A percentile compares a stretch with the other conserved stretches of the same genome.
Conservation (phyloP, 2,888 invertebrate genomes). For the Bembecia ichneumoniformis region DNA sequence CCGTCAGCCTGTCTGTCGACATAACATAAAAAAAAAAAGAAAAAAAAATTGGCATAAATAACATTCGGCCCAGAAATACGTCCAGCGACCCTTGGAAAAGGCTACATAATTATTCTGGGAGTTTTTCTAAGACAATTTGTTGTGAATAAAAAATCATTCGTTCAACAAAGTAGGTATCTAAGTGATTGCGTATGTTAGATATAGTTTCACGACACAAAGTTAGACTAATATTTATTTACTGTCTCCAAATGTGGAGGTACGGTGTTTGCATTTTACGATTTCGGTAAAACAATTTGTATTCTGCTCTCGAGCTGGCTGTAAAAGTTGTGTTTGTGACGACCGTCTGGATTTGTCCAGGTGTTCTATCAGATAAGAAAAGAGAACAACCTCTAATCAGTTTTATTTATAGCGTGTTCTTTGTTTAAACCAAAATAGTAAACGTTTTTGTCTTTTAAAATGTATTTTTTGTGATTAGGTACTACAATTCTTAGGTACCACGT, state of each 20-base stretch:
- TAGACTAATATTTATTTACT: slow-evolving; percentile 40
- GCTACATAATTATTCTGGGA: too few species aligned
- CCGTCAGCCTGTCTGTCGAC: too few species aligned
- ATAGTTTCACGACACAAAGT: background rate
- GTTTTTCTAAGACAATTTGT: too few species aligned
- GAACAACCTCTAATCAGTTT: slow-evolving; percentile 33
- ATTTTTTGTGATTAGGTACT: too few species aligned
- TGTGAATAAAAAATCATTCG: background rate
- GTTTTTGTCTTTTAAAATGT: too few species aligned
- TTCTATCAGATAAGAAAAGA: slow-evolving; percentile 45
- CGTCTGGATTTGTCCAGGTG: slow-evolving; percentile 49
- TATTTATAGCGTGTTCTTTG: slow-evolving; percentile 20
- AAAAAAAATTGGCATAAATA: too few species aligned
- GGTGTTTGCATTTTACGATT: slow-evolving; percentile 58
- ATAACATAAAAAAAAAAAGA: too few species aligned
- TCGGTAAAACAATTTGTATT: slow-evolving; percentile 59
- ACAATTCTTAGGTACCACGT: too few species aligned
- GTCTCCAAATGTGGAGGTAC: slow-evolving; percentile 31
- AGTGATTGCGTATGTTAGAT: too few species aligned
- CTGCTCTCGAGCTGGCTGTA: slow-evolving; percentile 40
- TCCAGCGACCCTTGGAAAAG: too few species aligned
- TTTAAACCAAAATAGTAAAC: too few species aligned
- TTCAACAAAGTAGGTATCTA: background rate
- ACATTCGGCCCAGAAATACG: too few species aligned
- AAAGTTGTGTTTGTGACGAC: slow-evolving; percentile 31